A percentile compares a stretch with the other conserved stretches of the same genome.
Conservation (phyloP, 2,113 vertebrate species). For the Lamprologus speciosus region DNA sequence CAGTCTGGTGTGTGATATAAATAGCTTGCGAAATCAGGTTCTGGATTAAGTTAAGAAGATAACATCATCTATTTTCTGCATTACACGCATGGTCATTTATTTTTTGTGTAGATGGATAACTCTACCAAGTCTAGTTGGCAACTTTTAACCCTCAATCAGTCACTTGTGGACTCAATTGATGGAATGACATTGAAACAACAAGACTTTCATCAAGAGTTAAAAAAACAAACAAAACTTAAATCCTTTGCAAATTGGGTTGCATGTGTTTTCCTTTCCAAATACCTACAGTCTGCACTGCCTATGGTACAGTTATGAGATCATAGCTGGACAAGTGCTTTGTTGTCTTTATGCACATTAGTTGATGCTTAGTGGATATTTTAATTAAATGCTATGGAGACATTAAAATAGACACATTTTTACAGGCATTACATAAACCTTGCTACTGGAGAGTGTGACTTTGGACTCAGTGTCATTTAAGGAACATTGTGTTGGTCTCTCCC, state of each 20-base stretch:
- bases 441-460: background rate
- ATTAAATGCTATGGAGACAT: background rate
- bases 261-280: background rate
- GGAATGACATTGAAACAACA: background rate
- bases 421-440: background rate
- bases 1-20: background rate
- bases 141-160: background rate
- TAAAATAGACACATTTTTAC: background rate
- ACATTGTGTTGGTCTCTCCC: conserved; percentile 4
- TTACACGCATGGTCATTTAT: background rate
- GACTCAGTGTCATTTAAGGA: conserved; percentile 27
- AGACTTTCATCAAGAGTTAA: background rate
- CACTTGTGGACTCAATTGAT: background rate
- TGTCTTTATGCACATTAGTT: background rate
- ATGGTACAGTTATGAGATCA: background rate
- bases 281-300: background rate
- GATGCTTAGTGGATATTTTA: background rate
- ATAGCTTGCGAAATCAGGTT: background rate
- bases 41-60: background rate
- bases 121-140: background rate
- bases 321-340: background rate
- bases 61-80: background rate
- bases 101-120: background rate
- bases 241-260: background rate
- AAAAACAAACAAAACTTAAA: background rate